Evolutionary conservation across 2,113 vertebrate genomes (phyloP).

Genomic region (Desmodus rotundus): DNA sequence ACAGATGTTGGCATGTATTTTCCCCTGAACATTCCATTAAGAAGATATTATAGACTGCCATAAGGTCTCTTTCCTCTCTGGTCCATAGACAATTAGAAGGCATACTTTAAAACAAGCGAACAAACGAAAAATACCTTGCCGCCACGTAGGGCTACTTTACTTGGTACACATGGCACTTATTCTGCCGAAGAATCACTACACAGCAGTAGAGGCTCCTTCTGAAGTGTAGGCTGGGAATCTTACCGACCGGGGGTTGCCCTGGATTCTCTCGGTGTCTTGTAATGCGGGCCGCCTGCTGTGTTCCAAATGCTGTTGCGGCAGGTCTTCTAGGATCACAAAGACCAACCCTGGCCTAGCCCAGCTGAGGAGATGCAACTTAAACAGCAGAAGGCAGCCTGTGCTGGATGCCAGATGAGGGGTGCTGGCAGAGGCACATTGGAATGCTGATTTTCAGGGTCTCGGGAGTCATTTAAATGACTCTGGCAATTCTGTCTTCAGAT

Average conservation of each 20-base stretch:
- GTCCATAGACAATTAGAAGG: neutral
- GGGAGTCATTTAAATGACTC: neutral
- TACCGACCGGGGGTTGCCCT: neutral
- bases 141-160: neutral
- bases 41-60: neutral
- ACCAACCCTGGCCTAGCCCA: neutral
- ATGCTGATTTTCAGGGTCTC: neutral
- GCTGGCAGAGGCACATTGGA: neutral
- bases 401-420: neutral
- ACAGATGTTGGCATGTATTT: slow-evolving; percentile 14
- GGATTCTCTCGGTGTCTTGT: neutral
- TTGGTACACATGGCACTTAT: neutral
- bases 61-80: slow-evolving; percentile 34
- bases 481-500: neutral
- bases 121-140: neutral
- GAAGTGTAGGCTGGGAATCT: neutral
- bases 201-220: neutral
- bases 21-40: neutral
- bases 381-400: neutral
- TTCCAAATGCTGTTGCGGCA: neutral
- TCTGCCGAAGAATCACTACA: neutral
- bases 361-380: neutral
- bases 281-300: neutral
- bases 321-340: neutral
- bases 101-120: slow-evolving; percentile 35